Evolutionary conservation across 2,888 invertebrate genomes (phyloP).

Genomic region (Isotomurus palustris): DNA sequence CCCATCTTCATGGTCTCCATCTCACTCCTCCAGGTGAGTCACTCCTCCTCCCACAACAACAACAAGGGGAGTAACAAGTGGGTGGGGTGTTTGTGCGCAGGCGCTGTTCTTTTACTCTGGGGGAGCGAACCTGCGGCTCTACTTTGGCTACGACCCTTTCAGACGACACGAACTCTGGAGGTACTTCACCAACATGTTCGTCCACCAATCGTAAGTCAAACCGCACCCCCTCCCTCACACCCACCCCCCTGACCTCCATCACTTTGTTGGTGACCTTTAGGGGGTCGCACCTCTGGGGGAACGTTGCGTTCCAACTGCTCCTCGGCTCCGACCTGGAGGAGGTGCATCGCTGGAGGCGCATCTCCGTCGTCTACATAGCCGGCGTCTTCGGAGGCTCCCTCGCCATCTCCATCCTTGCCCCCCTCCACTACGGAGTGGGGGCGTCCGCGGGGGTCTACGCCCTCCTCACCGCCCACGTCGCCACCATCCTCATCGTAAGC

Average conservation of each 20-base stretch:
- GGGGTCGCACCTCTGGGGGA: slow-evolving; percentile 7
- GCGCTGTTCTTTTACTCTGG: slow-evolving; percentile 1
- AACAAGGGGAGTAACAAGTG: too few relatives aligned
- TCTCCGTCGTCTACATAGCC: slow-evolving; percentile 8
- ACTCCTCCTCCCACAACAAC: too few relatives aligned
- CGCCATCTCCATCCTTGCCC: slow-evolving; percentile 8
- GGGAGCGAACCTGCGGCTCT: not conserved
- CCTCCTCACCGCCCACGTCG: slow-evolving; percentile 11
- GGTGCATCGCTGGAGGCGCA: slow-evolving; percentile 18
- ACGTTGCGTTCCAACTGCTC: slow-evolving; percentile 17
- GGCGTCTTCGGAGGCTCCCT: slow-evolving; percentile 9
- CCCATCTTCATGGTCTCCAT: slow-evolving; percentile 6
- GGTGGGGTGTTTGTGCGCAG: too few relatives aligned
- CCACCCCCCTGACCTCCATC: too few relatives aligned
- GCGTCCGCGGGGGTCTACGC: slow-evolving; percentile 22
- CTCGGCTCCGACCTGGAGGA: slow-evolving; percentile 16
- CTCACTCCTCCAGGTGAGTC: slow-evolving; percentile 3
- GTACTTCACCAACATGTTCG: slow-evolving; percentile 13
- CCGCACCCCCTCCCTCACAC: not conserved
- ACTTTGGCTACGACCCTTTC: slow-evolving; percentile 6
- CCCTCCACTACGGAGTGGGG: slow-evolving; percentile 11
- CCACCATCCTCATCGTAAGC: slow-evolving; percentile 17
- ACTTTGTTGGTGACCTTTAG: too few relatives aligned
- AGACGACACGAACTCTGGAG: slow-evolving; percentile 22
- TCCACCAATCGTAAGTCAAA: slow-evolving; percentile 14